Percentiles rank a stretch among this genome's conserved stretches.
Conservation (phyloP, 2,888 invertebrate species). For the Chloroclysta siterata region DNA sequence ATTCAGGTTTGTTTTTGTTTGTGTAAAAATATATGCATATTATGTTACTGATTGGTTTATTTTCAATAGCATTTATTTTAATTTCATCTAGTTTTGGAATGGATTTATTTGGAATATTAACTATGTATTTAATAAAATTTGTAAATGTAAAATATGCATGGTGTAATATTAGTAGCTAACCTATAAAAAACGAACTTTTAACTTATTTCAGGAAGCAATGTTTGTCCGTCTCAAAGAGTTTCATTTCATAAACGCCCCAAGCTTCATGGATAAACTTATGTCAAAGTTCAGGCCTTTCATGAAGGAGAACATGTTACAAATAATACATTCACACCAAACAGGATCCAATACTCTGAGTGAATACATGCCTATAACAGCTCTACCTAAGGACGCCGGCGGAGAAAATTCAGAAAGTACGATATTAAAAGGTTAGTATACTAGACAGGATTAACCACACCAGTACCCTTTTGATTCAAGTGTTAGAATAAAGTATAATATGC, state of each 20-base stretch:
- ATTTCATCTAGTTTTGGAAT: no score
- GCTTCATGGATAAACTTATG: conserved; percentile 88
- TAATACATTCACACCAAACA: conserved; percentile 80
- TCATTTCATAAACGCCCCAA: conserved; percentile 88
- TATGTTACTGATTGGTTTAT: no score
- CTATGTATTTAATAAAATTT: no score
- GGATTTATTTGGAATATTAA: no score
- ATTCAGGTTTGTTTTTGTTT: conserved; percentile 86
- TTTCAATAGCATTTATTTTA: no score
- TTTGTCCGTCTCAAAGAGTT: conserved; percentile 86
- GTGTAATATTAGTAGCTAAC: no score
- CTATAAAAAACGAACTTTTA: background rate
- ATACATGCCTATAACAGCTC: conserved; percentile 78
- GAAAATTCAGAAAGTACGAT: conserved; percentile 53
- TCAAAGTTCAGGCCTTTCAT: conserved; percentile 88
- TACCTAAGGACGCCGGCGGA: conserved; percentile 86
- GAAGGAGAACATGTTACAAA: conserved; percentile 86
- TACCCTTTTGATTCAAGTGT: no score
- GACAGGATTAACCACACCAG: no score
- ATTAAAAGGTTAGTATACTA: conserved; percentile 54
- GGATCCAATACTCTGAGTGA: conserved; percentile 74
- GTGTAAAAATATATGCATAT: no score
- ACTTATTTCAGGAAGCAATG: conserved; percentile 85
- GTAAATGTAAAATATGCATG: no score
- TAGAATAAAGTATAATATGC: no score